These are phyloP conservation scores for Trachelus tabidus DNA, from an alignment of 2,888 invertebrate species.

Conservation along the genomic window DNA sequence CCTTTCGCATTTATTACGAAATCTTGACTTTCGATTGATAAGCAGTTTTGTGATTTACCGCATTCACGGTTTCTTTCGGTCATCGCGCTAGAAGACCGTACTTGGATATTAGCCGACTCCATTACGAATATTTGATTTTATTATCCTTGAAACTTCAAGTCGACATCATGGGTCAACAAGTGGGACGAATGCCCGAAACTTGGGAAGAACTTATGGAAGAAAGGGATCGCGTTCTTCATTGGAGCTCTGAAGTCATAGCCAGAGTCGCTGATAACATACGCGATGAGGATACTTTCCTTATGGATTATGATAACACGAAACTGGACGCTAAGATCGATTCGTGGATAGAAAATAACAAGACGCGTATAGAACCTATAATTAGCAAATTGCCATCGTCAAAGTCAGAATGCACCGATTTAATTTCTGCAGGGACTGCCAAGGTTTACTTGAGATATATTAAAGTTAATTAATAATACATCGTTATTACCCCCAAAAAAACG, in stretches of 20 bases:
- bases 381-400: conserved; percentile 21
- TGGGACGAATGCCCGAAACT: conserved; percentile 44
- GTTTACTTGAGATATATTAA: conserved; percentile 19
- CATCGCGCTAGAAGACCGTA: not conserved
- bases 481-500: not conserved
- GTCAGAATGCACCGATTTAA: conserved; percentile 9
- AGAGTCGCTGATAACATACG: conserved; percentile 42
- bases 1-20: not conserved
- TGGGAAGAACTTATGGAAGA: conserved; percentile 40
- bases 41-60: not conserved
- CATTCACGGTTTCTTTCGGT: not conserved
- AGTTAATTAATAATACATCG: not conserved
- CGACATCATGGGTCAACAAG: conserved; percentile 42
- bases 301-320: conserved; percentile 37
- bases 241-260: conserved; percentile 47
- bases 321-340: conserved; percentile 41
- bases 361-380: conserved; percentile 22
- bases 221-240: conserved; percentile 41
- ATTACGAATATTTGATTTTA: not conserved
- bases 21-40: not conserved
- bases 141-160: not conserved
- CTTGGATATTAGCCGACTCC: not conserved
- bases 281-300: conserved; percentile 42
- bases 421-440: conserved; percentile 26
- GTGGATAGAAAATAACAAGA: conserved; percentile 36